Evolutionary conservation across 2,797 vertebrate genomes (phyloP).

Genomic region (Hoplostethus mediterraneus): DNA sequence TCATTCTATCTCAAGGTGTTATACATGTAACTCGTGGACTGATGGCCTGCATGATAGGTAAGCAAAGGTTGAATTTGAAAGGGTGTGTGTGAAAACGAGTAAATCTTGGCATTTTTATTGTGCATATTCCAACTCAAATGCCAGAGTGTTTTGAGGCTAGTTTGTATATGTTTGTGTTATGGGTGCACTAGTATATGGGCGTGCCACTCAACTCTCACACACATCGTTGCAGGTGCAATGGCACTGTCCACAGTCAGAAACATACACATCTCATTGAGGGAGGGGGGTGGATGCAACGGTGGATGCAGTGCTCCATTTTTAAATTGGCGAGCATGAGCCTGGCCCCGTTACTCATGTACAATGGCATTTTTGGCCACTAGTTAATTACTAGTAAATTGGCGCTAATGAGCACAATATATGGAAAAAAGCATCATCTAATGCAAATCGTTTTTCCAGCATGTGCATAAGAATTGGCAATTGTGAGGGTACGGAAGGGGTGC

Average conservation of each 20-base stretch:
- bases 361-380: constrained; percentile 4
- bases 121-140: constrained; percentile 20
- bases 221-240: constrained; percentile 50
- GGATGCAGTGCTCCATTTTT: neutral
- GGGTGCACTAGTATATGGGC: constrained; percentile 56
- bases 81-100: constrained; percentile 2
- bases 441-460: neutral
- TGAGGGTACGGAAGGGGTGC: neutral
- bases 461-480: neutral
- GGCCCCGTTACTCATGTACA: neutral
- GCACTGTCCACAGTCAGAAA: constrained; percentile 4
- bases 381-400: neutral
- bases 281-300: constrained; percentile 1
- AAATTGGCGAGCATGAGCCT: neutral
- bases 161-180: constrained; percentile 55
- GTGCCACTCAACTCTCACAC: constrained; percentile 58
- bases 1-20: neutral
- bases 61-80: neutral
- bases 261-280: constrained; percentile 21
- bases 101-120: constrained; percentile 22
- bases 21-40: neutral
- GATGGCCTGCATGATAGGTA: neutral
- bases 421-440: neutral
- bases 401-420: neutral
- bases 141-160: constrained; percentile 17